phyloP scores from a whole-genome alignment of 2,888 invertebrate genomes.

The Dicroscelio sp. region DNA sequence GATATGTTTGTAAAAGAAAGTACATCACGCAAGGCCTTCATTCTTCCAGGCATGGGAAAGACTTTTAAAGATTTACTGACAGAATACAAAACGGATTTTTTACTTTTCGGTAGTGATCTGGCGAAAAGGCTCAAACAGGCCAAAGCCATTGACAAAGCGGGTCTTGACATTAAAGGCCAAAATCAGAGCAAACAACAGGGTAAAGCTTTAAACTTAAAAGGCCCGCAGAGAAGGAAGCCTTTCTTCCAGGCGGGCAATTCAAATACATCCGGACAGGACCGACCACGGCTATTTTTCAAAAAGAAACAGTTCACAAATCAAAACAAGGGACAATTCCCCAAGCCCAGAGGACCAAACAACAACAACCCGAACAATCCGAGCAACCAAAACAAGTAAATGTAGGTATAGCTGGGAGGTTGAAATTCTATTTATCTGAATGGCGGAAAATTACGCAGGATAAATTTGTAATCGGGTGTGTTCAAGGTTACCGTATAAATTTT shows the following conservation, averaged over 20 bases:
- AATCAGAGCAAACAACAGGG: background rate
- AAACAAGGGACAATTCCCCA: background rate
- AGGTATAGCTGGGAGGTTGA: slow-evolving; percentile 54
- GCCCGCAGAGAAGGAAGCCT: slow-evolving; percentile 4
- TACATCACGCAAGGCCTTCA: slow-evolving; percentile 61
- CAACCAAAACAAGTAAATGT: slow-evolving; percentile 32
- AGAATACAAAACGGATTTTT: slow-evolving; percentile 48
- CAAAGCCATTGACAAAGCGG: slow-evolving; percentile 43
- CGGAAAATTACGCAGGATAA: slow-evolving; percentile 51
- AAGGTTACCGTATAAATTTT: slow-evolving; percentile 49
- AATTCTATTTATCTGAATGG: slow-evolving; percentile 20
- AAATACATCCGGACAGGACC: background rate
- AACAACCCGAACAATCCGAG: too few relatives aligned
- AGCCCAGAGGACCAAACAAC: background rate
- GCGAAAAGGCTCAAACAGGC: slow-evolving; percentile 38
- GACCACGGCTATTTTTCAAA: slow-evolving; percentile 25
- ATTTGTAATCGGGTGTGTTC: slow-evolving; percentile 46
- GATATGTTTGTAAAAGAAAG: slow-evolving; percentile 54
- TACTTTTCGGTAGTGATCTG: slow-evolving; percentile 45
- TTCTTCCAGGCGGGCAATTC: background rate
- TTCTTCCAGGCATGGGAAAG: slow-evolving; percentile 50
- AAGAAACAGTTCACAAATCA: background rate
- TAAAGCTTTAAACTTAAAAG: slow-evolving; percentile 45
- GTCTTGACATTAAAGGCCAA: slow-evolving; percentile 4
- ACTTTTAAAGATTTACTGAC: slow-evolving; percentile 33